Conservation (phyloP, 2,888 invertebrate species). For the Clusia tigrina region DNA sequence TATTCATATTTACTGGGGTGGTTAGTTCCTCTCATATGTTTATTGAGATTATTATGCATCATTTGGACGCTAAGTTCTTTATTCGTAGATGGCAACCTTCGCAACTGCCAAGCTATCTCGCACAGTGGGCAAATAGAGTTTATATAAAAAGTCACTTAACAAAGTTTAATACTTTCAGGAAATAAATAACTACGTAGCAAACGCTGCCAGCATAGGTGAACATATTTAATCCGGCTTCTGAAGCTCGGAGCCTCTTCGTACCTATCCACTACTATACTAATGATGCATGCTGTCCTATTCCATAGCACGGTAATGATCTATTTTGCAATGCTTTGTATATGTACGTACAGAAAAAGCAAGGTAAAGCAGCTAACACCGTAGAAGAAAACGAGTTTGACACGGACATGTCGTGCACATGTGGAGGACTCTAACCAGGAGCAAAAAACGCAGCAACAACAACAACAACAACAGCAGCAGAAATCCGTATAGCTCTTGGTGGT, state of each 20-base stretch:
- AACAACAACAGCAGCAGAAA: not conserved
- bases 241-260: no score
- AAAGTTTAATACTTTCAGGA: slow-evolving; percentile 26
- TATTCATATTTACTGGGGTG: no score
- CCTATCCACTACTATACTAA: slow-evolving; percentile 12
- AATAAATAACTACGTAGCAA: slow-evolving; percentile 28
- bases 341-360: not conserved
- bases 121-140: no score
- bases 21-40: no score
- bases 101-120: no score
- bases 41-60: no score
- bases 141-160: slow-evolving; percentile 19
- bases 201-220: slow-evolving; percentile 14
- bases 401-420: not conserved
- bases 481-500: not conserved
- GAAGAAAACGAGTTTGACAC: slow-evolving; percentile 17
- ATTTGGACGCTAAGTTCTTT: no score
- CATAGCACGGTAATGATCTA: slow-evolving; percentile 1
- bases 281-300: not conserved
- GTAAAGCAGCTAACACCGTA: not conserved
- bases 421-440: no score
- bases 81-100: no score
- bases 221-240: slow-evolving; percentile 18
- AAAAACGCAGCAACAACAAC: not conserved
- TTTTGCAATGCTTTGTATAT: not conserved